Percentiles rank a stretch among this genome's conserved stretches.
These are phyloP conservation scores for Rattus rattus DNA, from an alignment of 2,113 vertebrate species.

Conservation along the genomic window DNA sequence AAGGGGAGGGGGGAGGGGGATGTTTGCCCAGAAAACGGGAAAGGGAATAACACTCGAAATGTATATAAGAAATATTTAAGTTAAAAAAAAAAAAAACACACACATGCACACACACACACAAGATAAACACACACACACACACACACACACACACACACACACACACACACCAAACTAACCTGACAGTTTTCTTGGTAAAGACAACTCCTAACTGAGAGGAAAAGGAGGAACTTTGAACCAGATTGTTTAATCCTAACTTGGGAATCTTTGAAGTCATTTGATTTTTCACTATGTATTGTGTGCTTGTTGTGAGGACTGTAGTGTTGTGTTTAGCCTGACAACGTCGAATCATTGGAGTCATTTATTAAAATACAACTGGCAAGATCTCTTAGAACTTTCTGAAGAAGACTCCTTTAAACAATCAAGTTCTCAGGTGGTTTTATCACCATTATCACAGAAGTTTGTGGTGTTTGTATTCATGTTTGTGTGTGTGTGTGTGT, in stretches of 20 bases:
- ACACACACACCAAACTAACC: neutral
- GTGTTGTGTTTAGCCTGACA: conserved; percentile 2
- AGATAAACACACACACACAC: no score
- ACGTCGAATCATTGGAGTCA: neutral
- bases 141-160: no score
- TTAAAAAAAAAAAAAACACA: no score
- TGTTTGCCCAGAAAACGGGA: no score
- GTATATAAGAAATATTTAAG: no score
- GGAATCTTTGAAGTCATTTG: neutral
- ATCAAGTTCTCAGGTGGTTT: neutral
- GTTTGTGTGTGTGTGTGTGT: neutral
- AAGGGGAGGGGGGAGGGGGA: no score
- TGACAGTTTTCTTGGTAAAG: conserved; percentile 45
- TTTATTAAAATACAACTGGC: conserved; percentile 17
- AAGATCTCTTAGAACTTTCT: neutral
- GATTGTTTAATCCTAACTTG: neutral
- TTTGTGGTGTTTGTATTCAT: neutral
- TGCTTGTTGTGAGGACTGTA: neutral
- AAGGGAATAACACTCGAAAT: no score
- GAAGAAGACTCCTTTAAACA: neutral
- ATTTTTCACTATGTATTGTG: conserved; percentile 41
- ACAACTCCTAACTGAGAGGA: neutral
- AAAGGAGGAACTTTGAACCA: conserved; percentile 32
- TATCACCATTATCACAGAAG: neutral
- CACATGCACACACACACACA: no score